Base-by-base conservation (phyloP, 2,888 invertebrate species). In the Dryocosmus kuriphilus region DNA sequence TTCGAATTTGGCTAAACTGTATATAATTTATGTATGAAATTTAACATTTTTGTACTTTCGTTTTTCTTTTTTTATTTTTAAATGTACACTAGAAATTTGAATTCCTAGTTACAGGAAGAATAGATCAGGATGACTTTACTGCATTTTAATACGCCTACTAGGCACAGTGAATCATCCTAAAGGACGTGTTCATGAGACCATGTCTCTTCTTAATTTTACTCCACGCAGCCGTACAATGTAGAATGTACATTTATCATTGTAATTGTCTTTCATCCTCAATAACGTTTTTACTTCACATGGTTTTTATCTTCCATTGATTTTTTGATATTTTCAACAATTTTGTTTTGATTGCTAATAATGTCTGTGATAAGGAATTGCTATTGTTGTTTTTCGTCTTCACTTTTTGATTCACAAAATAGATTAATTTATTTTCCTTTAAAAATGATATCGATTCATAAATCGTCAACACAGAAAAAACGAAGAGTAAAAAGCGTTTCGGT, bases 91-190 rank as follows among this genome's bases (percentile, higher is more conserved):
- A 16, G 14, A 41, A 16, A 41, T 41, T 16, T 41, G 41, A 41
- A 41, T 16, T 16, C 41, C 16, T 41, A 41, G 16, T 41, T 16
- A 41, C 14, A 41, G 16, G 41, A 41, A 41, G 41, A 41, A 41
- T 16, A 41, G 41, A 14, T 41, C 16, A 27, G 16, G 27, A 27
- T 19, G 19, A 14, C 30, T 30, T 61, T 19, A 30, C 16, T 61
- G 27, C 35, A 9, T 38, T 63, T 22, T 76, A 76, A 61, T 80
- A 80, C 79, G 79, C 84, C 80, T 83, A 85, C 84, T 86, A 77
- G 83, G 85, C 83, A 81, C 80, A 87, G 85, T 89, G 89, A 89
- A 87, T 89, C 89, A 88, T 83, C 85, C 86, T 83, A 84, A 84
- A 86, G 86, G 87, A 87, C 86, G 83, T 82, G 80, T 81, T 82